phyloP scores from a whole-genome alignment of 2,888 invertebrate genomes.

The Amphipyra berbera region DNA sequence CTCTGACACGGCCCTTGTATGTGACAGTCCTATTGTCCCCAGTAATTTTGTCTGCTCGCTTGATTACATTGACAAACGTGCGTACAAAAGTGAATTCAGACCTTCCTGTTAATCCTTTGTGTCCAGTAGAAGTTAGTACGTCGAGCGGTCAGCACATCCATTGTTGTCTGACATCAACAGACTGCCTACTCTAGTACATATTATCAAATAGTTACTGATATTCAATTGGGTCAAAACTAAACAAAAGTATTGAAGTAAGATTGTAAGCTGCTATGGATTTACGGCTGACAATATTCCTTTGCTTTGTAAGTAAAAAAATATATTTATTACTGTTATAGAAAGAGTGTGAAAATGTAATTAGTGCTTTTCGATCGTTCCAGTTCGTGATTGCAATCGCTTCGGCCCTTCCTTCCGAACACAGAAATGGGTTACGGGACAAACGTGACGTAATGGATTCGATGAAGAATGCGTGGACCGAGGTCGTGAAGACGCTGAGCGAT shows the following conservation, averaged over 20 bases:
- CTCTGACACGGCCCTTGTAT: constrained; percentile 63
- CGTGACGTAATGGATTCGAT: constrained; percentile 83
- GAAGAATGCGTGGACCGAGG: constrained; percentile 80
- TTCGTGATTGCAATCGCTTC: constrained; percentile 61
- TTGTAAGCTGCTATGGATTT: constrained; percentile 68
- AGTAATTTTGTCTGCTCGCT: constrained; percentile 64
- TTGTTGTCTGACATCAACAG: constrained; percentile 39
- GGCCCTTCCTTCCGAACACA: constrained; percentile 66
- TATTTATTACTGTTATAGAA: neutral
- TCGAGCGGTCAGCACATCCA: constrained; percentile 63
- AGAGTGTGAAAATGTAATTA: neutral
- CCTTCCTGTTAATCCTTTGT: constrained; percentile 78
- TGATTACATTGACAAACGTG: constrained; percentile 72
- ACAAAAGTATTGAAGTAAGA: constrained; percentile 3
- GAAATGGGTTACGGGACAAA: constrained; percentile 60
- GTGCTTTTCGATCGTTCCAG: constrained; percentile 59
- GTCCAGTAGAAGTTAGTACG: constrained; percentile 72
- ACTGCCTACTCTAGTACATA: constrained; percentile 17
- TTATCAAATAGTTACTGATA: constrained; percentile 22
- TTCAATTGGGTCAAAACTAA: constrained; percentile 8
- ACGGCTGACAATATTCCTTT: constrained; percentile 67
- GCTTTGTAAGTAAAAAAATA: constrained; percentile 74
- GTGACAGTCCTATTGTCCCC: constrained; percentile 68
- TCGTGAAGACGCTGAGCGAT: constrained; percentile 76
- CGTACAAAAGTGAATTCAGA: constrained; percentile 73